Evolutionary conservation across 2,797 vertebrate genomes (phyloP).

Genomic region (Darevskia mixta): DNA sequence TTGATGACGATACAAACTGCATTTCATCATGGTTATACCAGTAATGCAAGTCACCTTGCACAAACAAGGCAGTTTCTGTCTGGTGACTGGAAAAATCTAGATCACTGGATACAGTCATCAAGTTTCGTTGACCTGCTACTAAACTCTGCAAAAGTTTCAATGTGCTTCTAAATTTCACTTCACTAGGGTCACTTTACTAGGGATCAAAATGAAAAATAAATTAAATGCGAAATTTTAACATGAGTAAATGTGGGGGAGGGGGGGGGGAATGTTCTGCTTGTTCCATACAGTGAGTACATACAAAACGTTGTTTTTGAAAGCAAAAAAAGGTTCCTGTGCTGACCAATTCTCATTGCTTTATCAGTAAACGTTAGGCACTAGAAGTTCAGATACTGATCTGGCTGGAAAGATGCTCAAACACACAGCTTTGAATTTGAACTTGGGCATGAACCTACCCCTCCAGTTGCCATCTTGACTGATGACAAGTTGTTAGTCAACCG

Average conservation of each 20-base stretch:
- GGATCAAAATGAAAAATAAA: background rate
- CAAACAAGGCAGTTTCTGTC: slow-evolving; percentile 68
- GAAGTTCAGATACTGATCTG: background rate
- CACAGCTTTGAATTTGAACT: background rate
- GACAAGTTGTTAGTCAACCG: background rate
- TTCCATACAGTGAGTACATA: background rate
- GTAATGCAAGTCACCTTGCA: slow-evolving; percentile 58
- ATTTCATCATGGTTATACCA: slow-evolving; percentile 31
- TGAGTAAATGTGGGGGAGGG: too few relatives aligned
- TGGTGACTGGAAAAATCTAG: slow-evolving; percentile 65
- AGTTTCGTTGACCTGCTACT: slow-evolving; percentile 74
- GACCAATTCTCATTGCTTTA: background rate
- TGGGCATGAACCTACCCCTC: too few relatives aligned
- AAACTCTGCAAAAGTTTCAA: slow-evolving; percentile 65
- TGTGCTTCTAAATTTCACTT: slow-evolving; percentile 33
- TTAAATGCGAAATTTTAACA: background rate
- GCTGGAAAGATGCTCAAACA: background rate
- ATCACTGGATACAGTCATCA: slow-evolving; percentile 61
- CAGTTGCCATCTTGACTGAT: too few relatives aligned
- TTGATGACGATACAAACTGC: slow-evolving; percentile 45
- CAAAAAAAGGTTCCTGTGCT: background rate
- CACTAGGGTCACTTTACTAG: background rate
- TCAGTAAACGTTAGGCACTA: background rate
- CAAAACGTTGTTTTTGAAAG: background rate
- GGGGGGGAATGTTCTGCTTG: background rate